Percentiles rank a stretch among this genome's conserved stretches.
phyloP scores from a whole-genome alignment of 2,797 vertebrate genomes.

The Chelon auratus region DNA sequence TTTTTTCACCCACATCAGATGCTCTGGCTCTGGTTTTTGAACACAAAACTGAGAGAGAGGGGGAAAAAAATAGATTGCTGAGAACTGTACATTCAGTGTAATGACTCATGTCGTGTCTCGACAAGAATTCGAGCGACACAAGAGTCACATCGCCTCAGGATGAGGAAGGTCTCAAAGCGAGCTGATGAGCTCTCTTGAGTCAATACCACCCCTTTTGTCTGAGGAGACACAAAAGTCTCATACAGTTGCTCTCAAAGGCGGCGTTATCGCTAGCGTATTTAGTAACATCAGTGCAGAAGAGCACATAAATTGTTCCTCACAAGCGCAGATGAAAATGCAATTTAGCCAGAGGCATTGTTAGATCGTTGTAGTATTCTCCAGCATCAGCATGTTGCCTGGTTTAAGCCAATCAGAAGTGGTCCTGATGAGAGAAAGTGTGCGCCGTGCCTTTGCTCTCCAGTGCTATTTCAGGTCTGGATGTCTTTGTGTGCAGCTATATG shows the following conservation, averaged over 20 bases:
- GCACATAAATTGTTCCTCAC: not conserved
- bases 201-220: slow-evolving; percentile 48
- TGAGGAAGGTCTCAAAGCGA: slow-evolving; percentile 11
- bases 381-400: slow-evolving; percentile 15
- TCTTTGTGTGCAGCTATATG: slow-evolving; percentile 76
- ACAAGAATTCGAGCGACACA: slow-evolving; percentile 11
- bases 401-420: slow-evolving; percentile 76
- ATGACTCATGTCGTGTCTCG: slow-evolving; percentile 17
- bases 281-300: not conserved
- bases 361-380: not conserved
- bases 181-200: slow-evolving; percentile 29
- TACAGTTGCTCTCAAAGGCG: slow-evolving; percentile 19
- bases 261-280: slow-evolving; percentile 9
- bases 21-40: slow-evolving; percentile 13
- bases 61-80: slow-evolving; percentile 13
- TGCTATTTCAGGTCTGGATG: slow-evolving; percentile 59
- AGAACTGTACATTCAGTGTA: slow-evolving; percentile 36
- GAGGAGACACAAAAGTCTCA: slow-evolving; percentile 44
- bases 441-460: slow-evolving; percentile 28
- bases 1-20: not conserved
- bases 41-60: slow-evolving; percentile 14
- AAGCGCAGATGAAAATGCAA: not conserved
- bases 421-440: slow-evolving; percentile 64
- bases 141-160: slow-evolving; percentile 27
- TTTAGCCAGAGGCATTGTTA: slow-evolving; percentile 8